Conservation (phyloP, 2,797 vertebrate genomes). For the Dromococcyx pavoninus region DNA sequence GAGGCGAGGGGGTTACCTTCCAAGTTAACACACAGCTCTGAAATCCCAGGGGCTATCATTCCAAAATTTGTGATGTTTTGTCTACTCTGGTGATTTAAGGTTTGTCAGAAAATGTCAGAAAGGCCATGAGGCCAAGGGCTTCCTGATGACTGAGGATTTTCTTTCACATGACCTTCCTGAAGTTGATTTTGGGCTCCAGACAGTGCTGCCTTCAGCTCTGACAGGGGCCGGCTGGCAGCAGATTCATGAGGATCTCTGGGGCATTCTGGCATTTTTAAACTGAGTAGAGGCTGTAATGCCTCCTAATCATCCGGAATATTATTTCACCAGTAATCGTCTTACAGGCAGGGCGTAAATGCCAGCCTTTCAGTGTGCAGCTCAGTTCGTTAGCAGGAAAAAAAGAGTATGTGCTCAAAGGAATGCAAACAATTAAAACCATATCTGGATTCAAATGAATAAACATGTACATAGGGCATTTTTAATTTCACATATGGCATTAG, state of each 20-base stretch:
- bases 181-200: slow-evolving; percentile 84
- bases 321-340: slow-evolving; percentile 22
- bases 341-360: not conserved
- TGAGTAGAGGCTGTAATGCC: slow-evolving; percentile 54
- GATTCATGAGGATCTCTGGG: slow-evolving; percentile 82
- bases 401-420: not conserved
- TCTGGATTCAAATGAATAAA: not conserved
- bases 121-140: slow-evolving; percentile 74
- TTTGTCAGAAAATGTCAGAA: slow-evolving; percentile 75
- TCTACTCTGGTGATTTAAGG: slow-evolving; percentile 77
- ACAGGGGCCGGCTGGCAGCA: slow-evolving; percentile 82
- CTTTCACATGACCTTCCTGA: slow-evolving; percentile 89
- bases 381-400: not conserved
- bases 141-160: slow-evolving; percentile 79
- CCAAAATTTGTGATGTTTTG: slow-evolving; percentile 73
- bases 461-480: rapidly evolving
- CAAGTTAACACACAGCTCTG: not conserved
- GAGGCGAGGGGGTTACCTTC: not conserved
- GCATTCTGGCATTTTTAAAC: slow-evolving; percentile 88
- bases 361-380: not conserved
- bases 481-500: rapidly evolving
- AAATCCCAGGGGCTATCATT: slow-evolving; percentile 26
- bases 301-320: slow-evolving; percentile 50
- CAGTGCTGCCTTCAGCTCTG: slow-evolving; percentile 79
- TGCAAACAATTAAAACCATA: not conserved